Evolutionary conservation across 2,797 vertebrate genomes (phyloP).

Genomic region (Anguilla pacifica): DNA sequence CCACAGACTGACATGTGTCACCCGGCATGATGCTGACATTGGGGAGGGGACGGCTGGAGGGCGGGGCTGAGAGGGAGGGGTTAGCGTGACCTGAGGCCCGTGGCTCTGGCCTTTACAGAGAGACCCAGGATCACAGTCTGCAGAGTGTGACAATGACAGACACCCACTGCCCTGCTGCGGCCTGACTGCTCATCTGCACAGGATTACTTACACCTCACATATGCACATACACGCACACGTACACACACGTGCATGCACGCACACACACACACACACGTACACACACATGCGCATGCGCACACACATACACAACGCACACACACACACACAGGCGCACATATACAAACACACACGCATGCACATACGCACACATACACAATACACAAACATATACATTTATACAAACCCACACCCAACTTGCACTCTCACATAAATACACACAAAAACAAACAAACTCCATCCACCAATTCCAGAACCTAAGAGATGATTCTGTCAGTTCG

Average conservation of each 20-base stretch:
- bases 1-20: not conserved
- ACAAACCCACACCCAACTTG: conserved; percentile 5
- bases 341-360: not conserved
- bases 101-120: not conserved
- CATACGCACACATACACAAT: conserved; percentile 42
- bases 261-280: too few relatives aligned
- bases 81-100: not conserved
- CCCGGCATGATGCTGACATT: not conserved
- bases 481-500: not conserved
- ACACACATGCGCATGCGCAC: too few relatives aligned
- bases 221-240: not conserved
- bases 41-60: not conserved
- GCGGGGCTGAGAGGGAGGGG: not conserved
- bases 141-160: conserved; percentile 61
- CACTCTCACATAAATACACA: conserved; percentile 26
- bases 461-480: not conserved
- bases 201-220: conserved; percentile 51
- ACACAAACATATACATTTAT: conserved; percentile 16
- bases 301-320: too few relatives aligned
- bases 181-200: conserved; percentile 36
- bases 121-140: conserved; percentile 45
- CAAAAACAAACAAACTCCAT: not conserved
- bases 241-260: conserved; percentile 35
- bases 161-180: conserved; percentile 65
- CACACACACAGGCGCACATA: conserved; percentile 15